Conservation (phyloP, 2,113 vertebrate species). For the Psittacara wagleri region DNA sequence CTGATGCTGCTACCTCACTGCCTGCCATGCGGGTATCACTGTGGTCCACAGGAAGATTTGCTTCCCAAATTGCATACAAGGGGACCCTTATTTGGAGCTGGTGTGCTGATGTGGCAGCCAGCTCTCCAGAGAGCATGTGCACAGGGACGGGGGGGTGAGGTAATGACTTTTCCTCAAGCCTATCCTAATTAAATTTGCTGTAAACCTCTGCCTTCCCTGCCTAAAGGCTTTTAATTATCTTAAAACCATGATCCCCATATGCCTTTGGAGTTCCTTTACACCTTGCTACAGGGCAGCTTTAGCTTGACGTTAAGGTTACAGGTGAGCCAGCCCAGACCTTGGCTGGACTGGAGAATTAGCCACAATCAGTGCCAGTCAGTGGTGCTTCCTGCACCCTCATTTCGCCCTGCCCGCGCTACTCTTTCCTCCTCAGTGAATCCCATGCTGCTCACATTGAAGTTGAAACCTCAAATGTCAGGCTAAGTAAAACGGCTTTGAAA, state of each 20-base stretch:
- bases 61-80: background rate
- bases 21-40: background rate
- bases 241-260: background rate
- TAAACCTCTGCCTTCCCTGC: background rate
- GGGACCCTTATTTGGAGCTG: background rate
- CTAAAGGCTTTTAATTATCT: slow-evolving; percentile 47
- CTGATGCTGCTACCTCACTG: rapidly evolving
- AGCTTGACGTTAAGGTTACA: background rate
- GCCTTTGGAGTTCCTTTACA: background rate
- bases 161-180: slow-evolving; percentile 28
- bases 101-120: background rate
- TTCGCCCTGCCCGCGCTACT: rapidly evolving
- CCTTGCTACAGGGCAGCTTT: slow-evolving; percentile 1
- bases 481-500: slow-evolving; percentile 37
- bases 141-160: background rate
- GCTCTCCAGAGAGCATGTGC: background rate
- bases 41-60: background rate
- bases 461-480: background rate
- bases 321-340: background rate
- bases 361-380: background rate
- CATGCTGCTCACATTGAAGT: background rate
- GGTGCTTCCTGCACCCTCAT: background rate
- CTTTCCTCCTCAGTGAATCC: background rate
- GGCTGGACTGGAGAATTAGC: background rate
- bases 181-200: slow-evolving; percentile 50